Evolutionary conservation across 1,140 invertebrate genomes (phyloP), one percentile per base, ranked within the genome.

Genomic region (Oreohelix idahoensis): DNA sequence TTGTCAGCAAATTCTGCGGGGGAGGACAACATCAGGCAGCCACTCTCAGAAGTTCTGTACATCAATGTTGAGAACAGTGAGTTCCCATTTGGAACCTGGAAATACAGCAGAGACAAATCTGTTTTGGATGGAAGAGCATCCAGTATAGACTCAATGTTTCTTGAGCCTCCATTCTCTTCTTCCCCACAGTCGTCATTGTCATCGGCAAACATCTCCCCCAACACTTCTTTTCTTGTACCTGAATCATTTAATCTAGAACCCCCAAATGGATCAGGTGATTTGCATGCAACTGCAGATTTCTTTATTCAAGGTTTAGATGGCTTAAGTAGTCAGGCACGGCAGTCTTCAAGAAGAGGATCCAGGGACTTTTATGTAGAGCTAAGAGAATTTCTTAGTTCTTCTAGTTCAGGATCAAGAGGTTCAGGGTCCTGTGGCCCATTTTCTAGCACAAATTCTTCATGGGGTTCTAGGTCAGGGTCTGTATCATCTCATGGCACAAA

Each of bases 401-500:
- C 66, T 11, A 73, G 42, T 42, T 71, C 66, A 29, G 42, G 66
- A 4, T 81, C 79, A 26, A 39, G 66, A 15, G 45, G 69, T 23
- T 73, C 66, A 8, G 79, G 66, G 15, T 49, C 42, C 1, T 17
- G 63, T 23, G 66, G 66, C 5, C 79, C 70, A 38, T 17, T 66
- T 35, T 81, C 79, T 8, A 81, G 69, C 69, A 8, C 38, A 39
- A 73, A 32, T 38, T 81, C 79, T 26, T 26, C 66, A 26, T 81
- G 66, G 66, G 69, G 79, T 32, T 81, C 79, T 2, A 63, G 79
- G 66, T 81, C 79, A n/a, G 79, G 79, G 5, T 81, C 79, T 29
- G 45, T 81, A 11, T 81, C 79, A 20, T 81, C 79, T 51, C 79
- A 81, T 53, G 79, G 79, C 42, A 81, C 66, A 4, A 81, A 81